A percentile compares a stretch with the other conserved stretches of the same genome.
phyloP scores from a whole-genome alignment of 2,888 invertebrate genomes.

The Loripinus fragilis region DNA sequence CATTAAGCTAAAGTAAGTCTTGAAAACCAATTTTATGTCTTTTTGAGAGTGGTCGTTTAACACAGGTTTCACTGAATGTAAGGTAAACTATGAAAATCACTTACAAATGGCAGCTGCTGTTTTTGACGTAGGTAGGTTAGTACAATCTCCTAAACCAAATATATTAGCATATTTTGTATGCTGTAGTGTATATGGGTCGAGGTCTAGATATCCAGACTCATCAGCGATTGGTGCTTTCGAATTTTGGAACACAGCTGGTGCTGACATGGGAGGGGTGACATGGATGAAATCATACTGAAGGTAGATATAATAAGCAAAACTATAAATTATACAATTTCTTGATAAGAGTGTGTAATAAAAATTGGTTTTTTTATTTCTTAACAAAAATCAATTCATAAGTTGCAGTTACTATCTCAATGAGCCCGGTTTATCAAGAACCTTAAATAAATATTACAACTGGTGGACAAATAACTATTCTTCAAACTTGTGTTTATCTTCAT shows the following conservation, averaged over 20 bases:
- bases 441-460: too few relatives aligned
- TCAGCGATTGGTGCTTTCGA: constrained; percentile 88
- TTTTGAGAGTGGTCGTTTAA: too few relatives aligned
- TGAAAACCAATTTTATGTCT: too few relatives aligned
- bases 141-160: constrained; percentile 97
- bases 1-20: too few relatives aligned
- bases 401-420: too few relatives aligned
- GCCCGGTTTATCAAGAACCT: too few relatives aligned
- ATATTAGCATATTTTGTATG: constrained; percentile 92
- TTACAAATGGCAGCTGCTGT: constrained; percentile 97
- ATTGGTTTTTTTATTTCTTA: too few relatives aligned
- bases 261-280: constrained; percentile 94
- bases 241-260: constrained; percentile 87
- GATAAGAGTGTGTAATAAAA: too few relatives aligned
- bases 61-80: not conserved
- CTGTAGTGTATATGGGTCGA: constrained; percentile 92
- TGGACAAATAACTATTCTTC: too few relatives aligned
- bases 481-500: too few relatives aligned
- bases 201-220: constrained; percentile 89
- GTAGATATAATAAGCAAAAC: constrained; percentile 7
- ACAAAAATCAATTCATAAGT: too few relatives aligned
- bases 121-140: constrained; percentile 96
- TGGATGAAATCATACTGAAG: constrained; percentile 92
- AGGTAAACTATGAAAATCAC: constrained; percentile 55
- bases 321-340: too few relatives aligned